Conservation (phyloP, 1,140 invertebrate species). For the Lepidurus apus region DNA sequence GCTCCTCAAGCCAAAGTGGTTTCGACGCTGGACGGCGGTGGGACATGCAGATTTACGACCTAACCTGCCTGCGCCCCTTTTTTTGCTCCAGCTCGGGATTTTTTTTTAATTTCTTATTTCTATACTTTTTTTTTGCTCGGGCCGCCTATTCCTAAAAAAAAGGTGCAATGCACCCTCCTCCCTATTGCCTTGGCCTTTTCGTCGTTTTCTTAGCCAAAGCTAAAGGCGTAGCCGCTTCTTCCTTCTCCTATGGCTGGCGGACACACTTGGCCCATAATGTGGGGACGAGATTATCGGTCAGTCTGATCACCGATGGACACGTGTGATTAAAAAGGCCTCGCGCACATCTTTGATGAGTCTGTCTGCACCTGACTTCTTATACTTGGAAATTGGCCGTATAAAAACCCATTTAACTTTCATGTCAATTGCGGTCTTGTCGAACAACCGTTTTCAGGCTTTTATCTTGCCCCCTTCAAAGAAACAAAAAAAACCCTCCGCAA, state of each 20-base stretch:
- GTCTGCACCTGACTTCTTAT: constrained; percentile 1
- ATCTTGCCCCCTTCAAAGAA: neutral
- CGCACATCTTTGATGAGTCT: neutral
- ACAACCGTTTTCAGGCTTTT: neutral
- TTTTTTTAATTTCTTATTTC: constrained; percentile 13
- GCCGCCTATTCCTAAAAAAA: neutral
- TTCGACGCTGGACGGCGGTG: constrained; percentile 16
- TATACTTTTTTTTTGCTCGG: neutral
- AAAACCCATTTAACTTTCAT: neutral
- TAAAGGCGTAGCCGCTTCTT: neutral
- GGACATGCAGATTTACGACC: constrained; percentile 17
- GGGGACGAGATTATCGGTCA: constrained; percentile 8
- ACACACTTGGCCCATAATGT: neutral
- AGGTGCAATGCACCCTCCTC: neutral
- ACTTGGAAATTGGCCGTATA: neutral
- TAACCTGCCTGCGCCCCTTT: constrained; percentile 20
- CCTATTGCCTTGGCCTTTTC: neutral
- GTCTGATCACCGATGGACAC: constrained; percentile 12
- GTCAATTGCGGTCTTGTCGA: constrained; percentile 14
- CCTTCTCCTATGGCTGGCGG: neutral
- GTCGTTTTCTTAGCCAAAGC: neutral
- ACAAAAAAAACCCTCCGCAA: too few relatives aligned
- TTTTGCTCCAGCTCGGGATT: neutral
- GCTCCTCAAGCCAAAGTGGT: constrained; percentile 14
- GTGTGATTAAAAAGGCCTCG: constrained; percentile 8